phyloP scores from a whole-genome alignment of 2,797 vertebrate species.

The Acridotheres tristis region DNA sequence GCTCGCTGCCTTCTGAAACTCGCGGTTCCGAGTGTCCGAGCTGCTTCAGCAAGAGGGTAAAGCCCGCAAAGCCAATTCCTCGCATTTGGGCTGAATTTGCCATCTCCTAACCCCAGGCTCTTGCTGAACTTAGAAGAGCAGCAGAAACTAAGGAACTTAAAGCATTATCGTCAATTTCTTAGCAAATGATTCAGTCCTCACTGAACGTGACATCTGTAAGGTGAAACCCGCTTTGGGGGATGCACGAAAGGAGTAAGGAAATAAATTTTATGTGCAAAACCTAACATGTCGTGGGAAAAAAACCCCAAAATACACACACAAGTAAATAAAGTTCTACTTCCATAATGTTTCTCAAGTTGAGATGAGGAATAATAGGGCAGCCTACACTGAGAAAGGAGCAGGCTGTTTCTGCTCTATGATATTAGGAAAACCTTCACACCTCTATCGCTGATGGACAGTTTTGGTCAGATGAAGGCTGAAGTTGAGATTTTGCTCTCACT shows the following conservation, averaged over 20 bases:
- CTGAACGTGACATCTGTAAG: background rate
- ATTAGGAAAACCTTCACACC: background rate
- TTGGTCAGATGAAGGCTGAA: background rate
- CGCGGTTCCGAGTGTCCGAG: accelerated
- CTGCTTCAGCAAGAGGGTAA: accelerated
- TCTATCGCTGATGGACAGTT: background rate
- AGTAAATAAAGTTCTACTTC: background rate
- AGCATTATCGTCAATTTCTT: background rate
- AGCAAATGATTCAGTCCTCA: background rate
- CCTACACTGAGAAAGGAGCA: background rate
- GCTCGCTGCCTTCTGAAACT: accelerated
- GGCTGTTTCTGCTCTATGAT: background rate
- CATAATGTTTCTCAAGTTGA: background rate
- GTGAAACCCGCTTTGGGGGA: background rate
- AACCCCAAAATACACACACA: accelerated
- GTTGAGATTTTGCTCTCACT: background rate
- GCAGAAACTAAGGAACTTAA: background rate
- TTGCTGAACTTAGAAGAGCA: background rate
- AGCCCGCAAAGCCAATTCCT: background rate
- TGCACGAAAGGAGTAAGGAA: background rate
- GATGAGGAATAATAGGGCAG: background rate
- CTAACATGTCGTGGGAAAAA: accelerated
- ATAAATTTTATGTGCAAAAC: background rate
- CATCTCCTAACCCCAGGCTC: background rate
- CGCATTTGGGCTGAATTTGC: background rate